A percentile compares a stretch with the other conserved stretches of the same genome.
These are phyloP conservation scores for Hypomecis punctinalis DNA, from an alignment of 2,888 invertebrate genomes.

Conservation along the genomic window DNA sequence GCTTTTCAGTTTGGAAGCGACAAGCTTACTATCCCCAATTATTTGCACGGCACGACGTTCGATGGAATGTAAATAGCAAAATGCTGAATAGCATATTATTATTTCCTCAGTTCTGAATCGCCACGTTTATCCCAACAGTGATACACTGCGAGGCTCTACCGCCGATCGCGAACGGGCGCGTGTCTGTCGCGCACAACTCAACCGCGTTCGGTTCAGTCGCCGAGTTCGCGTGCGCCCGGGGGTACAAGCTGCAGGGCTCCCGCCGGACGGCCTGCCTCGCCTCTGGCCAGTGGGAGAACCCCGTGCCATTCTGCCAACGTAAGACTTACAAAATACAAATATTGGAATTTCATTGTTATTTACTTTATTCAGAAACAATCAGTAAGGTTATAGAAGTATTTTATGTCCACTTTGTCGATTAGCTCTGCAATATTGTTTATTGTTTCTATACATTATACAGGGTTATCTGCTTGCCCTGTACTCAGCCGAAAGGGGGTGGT, in stretches of 20 bases:
- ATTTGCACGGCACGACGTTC: no score
- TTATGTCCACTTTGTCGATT: no score
- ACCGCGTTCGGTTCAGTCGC: slow-evolving; percentile 89
- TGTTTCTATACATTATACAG: no score
- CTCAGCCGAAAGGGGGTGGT: no score
- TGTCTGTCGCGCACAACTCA: slow-evolving; percentile 83
- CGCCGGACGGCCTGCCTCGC: slow-evolving; percentile 88
- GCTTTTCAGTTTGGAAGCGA: no score
- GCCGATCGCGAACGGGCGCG: slow-evolving; percentile 86
- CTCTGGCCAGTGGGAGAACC: slow-evolving; percentile 92
- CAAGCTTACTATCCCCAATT: no score
- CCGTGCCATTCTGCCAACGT: slow-evolving; percentile 90
- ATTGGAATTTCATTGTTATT: neutral
- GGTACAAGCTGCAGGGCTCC: slow-evolving; percentile 89
- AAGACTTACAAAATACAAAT: slow-evolving; percentile 49
- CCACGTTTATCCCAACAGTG: slow-evolving; percentile 76
- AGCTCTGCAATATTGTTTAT: no score
- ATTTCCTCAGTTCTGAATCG: no score
- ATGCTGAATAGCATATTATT: no score
- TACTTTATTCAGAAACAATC: neutral
- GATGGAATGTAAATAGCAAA: no score
- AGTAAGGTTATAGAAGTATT: neutral
- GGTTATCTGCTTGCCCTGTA: no score
- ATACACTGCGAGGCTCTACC: slow-evolving; percentile 90
- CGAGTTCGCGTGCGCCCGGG: slow-evolving; percentile 90